Percentiles rank a stretch among this genome's conserved stretches.
phyloP scores from a whole-genome alignment of 2,888 invertebrate species.

The Cryptus armator region DNA sequence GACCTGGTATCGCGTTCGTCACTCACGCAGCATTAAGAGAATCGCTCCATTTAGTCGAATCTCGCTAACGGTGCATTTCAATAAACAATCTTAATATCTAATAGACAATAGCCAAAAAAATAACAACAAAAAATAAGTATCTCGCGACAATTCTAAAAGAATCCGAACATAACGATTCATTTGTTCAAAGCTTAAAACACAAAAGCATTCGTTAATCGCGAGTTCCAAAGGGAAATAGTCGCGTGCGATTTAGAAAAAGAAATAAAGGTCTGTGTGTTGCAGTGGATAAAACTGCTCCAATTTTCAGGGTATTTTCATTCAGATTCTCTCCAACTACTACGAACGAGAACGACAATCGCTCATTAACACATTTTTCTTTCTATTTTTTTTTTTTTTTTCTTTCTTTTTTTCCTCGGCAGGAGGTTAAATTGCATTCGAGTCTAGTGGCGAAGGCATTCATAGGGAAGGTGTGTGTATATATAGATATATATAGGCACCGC shows the following conservation, averaged over 20 bases:
- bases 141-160: neutral
- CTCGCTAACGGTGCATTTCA: neutral
- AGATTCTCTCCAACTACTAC: constrained; percentile 71
- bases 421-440: constrained; percentile 78
- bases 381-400: constrained; percentile 14
- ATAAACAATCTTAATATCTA: neutral
- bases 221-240: constrained; percentile 1
- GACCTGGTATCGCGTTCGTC: neutral
- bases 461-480: neutral
- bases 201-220: neutral
- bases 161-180: neutral
- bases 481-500: constrained; percentile 68
- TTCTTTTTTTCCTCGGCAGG: constrained; percentile 61
- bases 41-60: neutral
- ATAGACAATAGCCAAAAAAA: neutral
- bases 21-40: neutral
- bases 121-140: neutral
- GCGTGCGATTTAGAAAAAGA: neutral
- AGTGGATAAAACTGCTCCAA: constrained; percentile 71
- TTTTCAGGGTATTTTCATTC: constrained; percentile 80
- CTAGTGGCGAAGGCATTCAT: constrained; percentile 74
- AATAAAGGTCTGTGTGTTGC: constrained; percentile 24
- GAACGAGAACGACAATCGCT: constrained; percentile 82
- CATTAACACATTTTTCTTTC: constrained; percentile 83
- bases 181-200: neutral